phyloP scores from a whole-genome alignment of 1,140 invertebrate genomes.

The Bombus affinis region DNA sequence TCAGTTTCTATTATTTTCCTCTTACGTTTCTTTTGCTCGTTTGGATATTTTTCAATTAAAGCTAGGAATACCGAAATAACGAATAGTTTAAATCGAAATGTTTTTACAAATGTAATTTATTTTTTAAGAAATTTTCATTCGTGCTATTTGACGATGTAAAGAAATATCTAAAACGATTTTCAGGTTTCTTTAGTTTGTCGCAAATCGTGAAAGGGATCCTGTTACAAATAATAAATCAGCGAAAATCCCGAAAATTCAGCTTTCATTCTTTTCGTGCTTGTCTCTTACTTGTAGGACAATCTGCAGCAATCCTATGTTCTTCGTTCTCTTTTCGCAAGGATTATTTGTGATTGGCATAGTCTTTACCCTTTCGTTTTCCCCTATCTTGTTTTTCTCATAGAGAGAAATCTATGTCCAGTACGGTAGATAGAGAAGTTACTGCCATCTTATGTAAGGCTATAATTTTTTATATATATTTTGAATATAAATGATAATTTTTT shows the following conservation, averaged over 20 bases:
- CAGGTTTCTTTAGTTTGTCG: background rate
- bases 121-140: background rate
- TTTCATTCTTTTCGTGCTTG: slow-evolving; percentile 41
- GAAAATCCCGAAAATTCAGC: slow-evolving; percentile 57
- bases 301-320: slow-evolving; percentile 8
- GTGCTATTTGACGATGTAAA: too few species aligned
- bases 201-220: background rate
- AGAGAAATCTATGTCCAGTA: background rate
- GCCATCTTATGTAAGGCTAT: background rate
- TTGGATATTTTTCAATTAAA: background rate
- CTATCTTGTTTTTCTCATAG: background rate
- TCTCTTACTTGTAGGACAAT: slow-evolving; percentile 35
- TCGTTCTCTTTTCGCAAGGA: background rate
- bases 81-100: background rate
- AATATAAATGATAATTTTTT: background rate
- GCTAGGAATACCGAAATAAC: background rate
- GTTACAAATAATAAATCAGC: background rate
- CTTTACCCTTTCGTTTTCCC: too few species aligned
- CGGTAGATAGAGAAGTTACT: too few species aligned
- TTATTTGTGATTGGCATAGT: slow-evolving; percentile 18
- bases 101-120: background rate
- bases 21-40: background rate
- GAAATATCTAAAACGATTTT: background rate
- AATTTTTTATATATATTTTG: background rate
- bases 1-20: background rate